These are phyloP conservation scores for Sardina pilchardus DNA, from an alignment of 2,113 vertebrate species.

Conservation along the genomic window DNA sequence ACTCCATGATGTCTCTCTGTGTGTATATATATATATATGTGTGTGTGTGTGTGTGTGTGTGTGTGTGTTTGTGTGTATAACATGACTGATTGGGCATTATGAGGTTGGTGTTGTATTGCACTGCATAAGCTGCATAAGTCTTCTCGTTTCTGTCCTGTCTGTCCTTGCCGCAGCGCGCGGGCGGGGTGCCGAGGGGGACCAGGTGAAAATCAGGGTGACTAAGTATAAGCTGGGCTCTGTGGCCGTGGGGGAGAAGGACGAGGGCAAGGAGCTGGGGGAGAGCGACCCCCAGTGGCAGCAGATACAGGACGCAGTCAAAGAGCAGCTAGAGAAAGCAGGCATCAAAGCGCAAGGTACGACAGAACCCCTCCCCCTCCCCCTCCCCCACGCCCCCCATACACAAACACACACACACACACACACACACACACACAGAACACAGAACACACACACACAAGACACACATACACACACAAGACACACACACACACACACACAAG, in stretches of 20 bases:
- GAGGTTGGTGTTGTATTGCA: not conserved
- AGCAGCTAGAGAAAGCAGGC: constrained; percentile 93
- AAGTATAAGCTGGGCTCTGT: constrained; percentile 76
- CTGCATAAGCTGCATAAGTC: not conserved
- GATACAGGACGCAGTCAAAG: constrained; percentile 91
- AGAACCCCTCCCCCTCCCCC: constrained; percentile 42
- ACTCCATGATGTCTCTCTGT: too few relatives aligned
- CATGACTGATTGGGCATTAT: not conserved
- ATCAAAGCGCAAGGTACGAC: constrained; percentile 90
- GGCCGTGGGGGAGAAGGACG: constrained; percentile 61
- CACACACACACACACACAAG: too few relatives aligned
- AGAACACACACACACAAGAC: too few relatives aligned
- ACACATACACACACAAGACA: too few relatives aligned
- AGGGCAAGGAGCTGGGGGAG: constrained; percentile 83
- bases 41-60: too few relatives aligned
- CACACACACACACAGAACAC: not conserved
- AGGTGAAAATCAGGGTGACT: constrained; percentile 89
- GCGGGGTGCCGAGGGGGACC: constrained; percentile 78
- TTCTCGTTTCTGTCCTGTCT: constrained; percentile 62
- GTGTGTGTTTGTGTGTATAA: not conserved
- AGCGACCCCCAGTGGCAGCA: constrained; percentile 87
- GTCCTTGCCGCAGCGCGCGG: constrained; percentile 76
- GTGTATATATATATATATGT: too few relatives aligned
- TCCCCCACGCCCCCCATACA: not conserved
- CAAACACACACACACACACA: not conserved